Conservation (phyloP, 2,888 invertebrate genomes). For the Parasteatoda lunata region DNA sequence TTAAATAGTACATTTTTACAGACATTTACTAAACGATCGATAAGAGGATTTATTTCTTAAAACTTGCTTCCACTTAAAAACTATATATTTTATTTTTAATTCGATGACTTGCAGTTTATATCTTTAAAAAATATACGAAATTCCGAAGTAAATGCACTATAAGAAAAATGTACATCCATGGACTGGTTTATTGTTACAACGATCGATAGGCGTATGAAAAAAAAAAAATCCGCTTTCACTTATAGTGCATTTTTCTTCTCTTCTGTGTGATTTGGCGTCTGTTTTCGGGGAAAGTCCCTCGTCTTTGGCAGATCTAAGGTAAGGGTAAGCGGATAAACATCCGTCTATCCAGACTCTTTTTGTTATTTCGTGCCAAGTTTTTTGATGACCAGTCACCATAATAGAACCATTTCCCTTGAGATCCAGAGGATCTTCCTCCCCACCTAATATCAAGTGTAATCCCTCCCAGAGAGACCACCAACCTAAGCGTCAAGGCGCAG, state of each 20-base stretch:
- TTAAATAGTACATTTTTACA: too few relatives aligned
- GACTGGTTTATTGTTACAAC: too few relatives aligned
- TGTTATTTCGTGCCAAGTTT: constrained; percentile 63
- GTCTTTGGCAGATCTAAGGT: constrained; percentile 10
- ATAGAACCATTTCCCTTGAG: constrained; percentile 56
- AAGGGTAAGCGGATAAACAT: constrained; percentile 62
- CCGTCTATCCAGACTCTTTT: constrained; percentile 47
- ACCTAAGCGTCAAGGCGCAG: constrained; percentile 56
- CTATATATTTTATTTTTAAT: too few relatives aligned
- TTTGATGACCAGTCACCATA: constrained; percentile 60
- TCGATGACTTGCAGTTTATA: too few relatives aligned
- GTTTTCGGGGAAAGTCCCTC: constrained; percentile 41
- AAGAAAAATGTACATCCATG: too few relatives aligned
- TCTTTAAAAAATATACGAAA: too few relatives aligned
- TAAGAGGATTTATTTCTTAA: too few relatives aligned
- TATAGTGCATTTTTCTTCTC: constrained; percentile 26
- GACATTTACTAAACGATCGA: too few relatives aligned
- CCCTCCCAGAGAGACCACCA: constrained; percentile 61
- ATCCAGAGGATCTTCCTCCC: constrained; percentile 31
- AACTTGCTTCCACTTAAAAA: too few relatives aligned
- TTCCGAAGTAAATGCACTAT: too few relatives aligned
- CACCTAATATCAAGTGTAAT: constrained; percentile 65
- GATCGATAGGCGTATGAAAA: too few relatives aligned
- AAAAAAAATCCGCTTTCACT: too few relatives aligned
- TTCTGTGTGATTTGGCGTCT: constrained; percentile 44